Base-by-base conservation (phyloP, 2,797 vertebrate species). In the Danio jaintianensis region DNA sequence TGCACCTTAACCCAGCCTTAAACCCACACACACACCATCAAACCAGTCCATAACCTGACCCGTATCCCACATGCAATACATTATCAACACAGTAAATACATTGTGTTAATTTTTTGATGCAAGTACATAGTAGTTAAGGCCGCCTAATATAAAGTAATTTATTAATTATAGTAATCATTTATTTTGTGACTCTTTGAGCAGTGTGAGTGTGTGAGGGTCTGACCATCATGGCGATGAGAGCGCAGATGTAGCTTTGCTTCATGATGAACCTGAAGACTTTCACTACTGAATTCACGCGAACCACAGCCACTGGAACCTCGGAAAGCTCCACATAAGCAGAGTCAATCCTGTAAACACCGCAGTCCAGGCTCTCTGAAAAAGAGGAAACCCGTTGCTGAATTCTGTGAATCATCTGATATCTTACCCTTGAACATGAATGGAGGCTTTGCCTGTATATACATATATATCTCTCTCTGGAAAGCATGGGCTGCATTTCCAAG, bases 211-310 rank as follows among this genome's bases (percentile, higher is more conserved):
- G 29, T 29, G 29, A 29, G n/a, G 64, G 36, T 92, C 94, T 81
- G 90, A 97, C 96, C 96, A 98, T 98, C 97, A 98, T 98, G 52
- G 97, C 93, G 5, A 97, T 96, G 50, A 98, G 93, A 76, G 97
- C 97, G 42, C 96, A 96, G 85, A 98, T 96, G 86, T 98, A 98
- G 78, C 97, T 98, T 86, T 98, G 97, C 62, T 96, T 97, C 93
- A 98, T 96, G 58, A 98, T 94, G 85, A 98, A 97, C 29, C 93
- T 92, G 85, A 96, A 96, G 5, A 95, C 94, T 15, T 95, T 89
- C 18, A 95, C 94, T 59, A 94, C 90, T 4, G 91, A 93, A 0
- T 95, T 92, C 15, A 91, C 90, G 20, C 38, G 81, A 29, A 83
- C 10, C 0, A 50, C 45, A 13, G n/a, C 53, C 20, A 73, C 22